Percentiles rank a stretch among this genome's conserved stretches.
Conservation (phyloP, 2,888 invertebrate species). For the Erannis defoliaria region DNA sequence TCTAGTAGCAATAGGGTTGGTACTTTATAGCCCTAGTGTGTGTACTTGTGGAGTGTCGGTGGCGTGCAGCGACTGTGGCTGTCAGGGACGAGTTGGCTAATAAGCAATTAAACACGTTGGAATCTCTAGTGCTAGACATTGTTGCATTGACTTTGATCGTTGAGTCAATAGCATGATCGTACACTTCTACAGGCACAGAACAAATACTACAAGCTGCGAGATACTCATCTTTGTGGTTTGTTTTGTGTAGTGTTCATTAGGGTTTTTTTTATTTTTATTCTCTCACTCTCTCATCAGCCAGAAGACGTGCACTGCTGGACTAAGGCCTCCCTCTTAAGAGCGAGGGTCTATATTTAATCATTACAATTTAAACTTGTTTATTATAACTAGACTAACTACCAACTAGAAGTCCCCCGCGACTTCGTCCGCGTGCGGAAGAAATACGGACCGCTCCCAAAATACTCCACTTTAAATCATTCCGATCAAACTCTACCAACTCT, state of each 20-base stretch:
- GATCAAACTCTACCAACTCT: too few relatives aligned
- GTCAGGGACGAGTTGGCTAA: slow-evolving; percentile 34
- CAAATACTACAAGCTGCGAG: too few relatives aligned
- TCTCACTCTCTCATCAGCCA: too few relatives aligned
- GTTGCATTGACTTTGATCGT: slow-evolving; percentile 6
- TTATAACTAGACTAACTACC: too few relatives aligned
- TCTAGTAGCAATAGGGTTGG: not conserved
- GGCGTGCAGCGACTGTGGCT: slow-evolving; percentile 34
- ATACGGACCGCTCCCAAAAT: too few relatives aligned
- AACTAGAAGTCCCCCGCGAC: too few relatives aligned
- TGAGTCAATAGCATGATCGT: slow-evolving; percentile 4
- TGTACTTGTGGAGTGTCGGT: slow-evolving; percentile 18
- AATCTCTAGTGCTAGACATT: slow-evolving; percentile 6
- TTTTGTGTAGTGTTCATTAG: not conserved
- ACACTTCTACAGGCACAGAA: not conserved
- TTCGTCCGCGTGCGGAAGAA: too few relatives aligned
- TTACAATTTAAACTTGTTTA: too few relatives aligned
- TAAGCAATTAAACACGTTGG: not conserved
- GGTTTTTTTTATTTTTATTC: not conserved
- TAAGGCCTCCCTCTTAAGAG: not conserved
- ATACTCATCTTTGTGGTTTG: not conserved
- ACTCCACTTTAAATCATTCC: too few relatives aligned
- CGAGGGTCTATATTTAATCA: too few relatives aligned
- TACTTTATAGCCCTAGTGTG: not conserved
- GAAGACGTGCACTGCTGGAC: too few relatives aligned